Evolutionary conservation across 2,797 vertebrate species (phyloP).

Genomic region (Thamnophis elegans): DNA sequence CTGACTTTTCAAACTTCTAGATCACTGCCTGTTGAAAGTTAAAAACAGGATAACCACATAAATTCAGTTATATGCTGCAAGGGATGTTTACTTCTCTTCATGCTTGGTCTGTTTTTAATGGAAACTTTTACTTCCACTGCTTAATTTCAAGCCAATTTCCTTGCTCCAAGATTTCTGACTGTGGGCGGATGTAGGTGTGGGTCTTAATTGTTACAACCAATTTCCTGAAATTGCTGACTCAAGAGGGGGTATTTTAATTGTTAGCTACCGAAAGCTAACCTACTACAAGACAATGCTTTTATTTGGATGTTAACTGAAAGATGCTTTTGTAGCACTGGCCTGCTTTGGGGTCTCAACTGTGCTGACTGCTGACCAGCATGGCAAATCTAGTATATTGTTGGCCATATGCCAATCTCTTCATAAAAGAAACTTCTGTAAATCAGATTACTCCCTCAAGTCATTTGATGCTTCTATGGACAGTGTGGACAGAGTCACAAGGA

Average conservation of each 20-base stretch:
- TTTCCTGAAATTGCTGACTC: not conserved
- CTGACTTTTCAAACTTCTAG: not conserved
- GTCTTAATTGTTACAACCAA: not conserved
- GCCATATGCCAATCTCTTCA: slow-evolving; percentile 46
- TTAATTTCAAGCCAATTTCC: slow-evolving; percentile 21
- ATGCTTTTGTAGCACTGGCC: slow-evolving; percentile 32
- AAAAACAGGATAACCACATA: slow-evolving; percentile 26
- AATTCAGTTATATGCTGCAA: not conserved
- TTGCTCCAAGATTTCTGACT: slow-evolving; percentile 5
- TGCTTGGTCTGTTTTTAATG: not conserved
- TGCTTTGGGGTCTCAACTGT: not conserved
- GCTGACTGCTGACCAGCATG: slow-evolving; percentile 15
- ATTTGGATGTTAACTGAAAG: not conserved
- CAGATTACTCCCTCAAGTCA: slow-evolving; percentile 65
- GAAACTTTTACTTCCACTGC: slow-evolving; percentile 22
- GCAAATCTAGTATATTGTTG: slow-evolving; percentile 29
- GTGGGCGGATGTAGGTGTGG: slow-evolving; percentile 14
- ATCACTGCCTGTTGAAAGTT: not conserved
- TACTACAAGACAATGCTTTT: slow-evolving; percentile 3
- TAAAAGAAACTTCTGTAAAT: slow-evolving; percentile 62
- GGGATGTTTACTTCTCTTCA: slow-evolving; percentile 15
- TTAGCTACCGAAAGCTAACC: slow-evolving; percentile 20
- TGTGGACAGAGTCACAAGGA: slow-evolving; percentile 61
- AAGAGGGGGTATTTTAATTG: not conserved
- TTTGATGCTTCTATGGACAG: slow-evolving; percentile 56